These are phyloP conservation scores for Cosmorhoe ocellata DNA, from an alignment of 2,888 invertebrate species.

Conservation along the genomic window DNA sequence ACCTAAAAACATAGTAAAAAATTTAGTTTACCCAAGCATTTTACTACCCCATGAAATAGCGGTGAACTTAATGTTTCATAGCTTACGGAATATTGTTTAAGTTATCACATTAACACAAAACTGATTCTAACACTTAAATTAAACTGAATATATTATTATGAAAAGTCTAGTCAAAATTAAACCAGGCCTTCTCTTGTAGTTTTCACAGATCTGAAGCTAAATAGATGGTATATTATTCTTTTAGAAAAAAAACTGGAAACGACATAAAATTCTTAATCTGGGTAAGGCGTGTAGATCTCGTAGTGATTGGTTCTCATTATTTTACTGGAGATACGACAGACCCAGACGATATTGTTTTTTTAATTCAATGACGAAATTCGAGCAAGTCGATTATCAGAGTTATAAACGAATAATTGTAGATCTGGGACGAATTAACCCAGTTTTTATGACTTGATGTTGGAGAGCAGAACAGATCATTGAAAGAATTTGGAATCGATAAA, in stretches of 20 bases:
- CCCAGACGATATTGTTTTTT: slow-evolving; percentile 18
- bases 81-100: background rate
- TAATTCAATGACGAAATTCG: slow-evolving; percentile 18
- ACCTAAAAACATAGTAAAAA: too few species aligned
- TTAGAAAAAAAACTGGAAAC: slow-evolving; percentile 2
- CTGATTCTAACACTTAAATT: background rate
- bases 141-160: too few species aligned
- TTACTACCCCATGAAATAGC: background rate
- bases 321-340: slow-evolving; percentile 12
- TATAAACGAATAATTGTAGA: slow-evolving; percentile 20
- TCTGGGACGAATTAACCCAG: slow-evolving; percentile 29
- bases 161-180: too few species aligned
- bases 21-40: too few species aligned
- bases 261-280: slow-evolving; percentile 7
- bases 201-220: background rate
- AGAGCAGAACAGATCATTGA: background rate
- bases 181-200: too few species aligned
- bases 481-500: slow-evolving; percentile 2
- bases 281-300: slow-evolving; percentile 18
- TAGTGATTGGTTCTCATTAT: slow-evolving; percentile 21
- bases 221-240: background rate
- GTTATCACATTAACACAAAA: background rate
- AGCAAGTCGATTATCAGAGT: slow-evolving; percentile 16
- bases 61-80: background rate
- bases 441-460: slow-evolving; percentile 6